Evolutionary conservation across 2,888 invertebrate genomes (phyloP), one percentile per base, ranked within the genome.

Genomic region (Diloba caeruleocephala): DNA sequence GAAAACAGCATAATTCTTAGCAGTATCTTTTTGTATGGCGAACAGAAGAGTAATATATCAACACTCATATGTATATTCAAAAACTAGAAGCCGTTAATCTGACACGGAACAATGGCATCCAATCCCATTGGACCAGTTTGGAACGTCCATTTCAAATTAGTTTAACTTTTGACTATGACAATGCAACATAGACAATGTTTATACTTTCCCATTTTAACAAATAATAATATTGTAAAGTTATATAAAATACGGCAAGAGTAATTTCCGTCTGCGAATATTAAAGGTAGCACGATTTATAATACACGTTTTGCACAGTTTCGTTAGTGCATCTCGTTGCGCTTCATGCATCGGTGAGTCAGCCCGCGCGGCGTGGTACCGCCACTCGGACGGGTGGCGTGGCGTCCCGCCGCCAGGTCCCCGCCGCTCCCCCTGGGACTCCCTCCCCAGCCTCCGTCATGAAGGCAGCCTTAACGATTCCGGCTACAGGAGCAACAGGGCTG

Each of bases 301-400:
- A 43, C 58, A 58, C 55, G 45, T 72, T 66, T 58, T 73, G 52
- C 64, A 43, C 81, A 94, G 94, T 77, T 94, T 93, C 79, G 94
- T 93, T 71, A 94, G 94, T 51, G 94, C 95, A 56, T 95, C 96
- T 26, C 94, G 97, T 71, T 98, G 97, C 82, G 97, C 97, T 57
- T 97, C 97, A 37, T 97, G 97, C 89, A 97, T 97, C 87, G 97
- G 97, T n/a, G 97, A 97, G 89, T 97, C 97, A 15, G 97, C 97
- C 57, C 95, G 97, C 19, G 97, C 97, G 58, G 97, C 97, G 76
- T 97, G 97, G 97, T 98, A 97, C 92, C 96, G 97, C 10, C 97
- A 97, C 89, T 97, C 97, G 29, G 97, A 97, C 81, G 97, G 97
- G 36, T 97, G 97, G 97, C 96, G 94, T 51, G 94, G 95, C 50